A percentile compares a stretch with the other conserved stretches of the same genome.
Evolutionary conservation across 23 tunicate species (phyloP).

Genomic region (Oikopleura dioica): DNA sequence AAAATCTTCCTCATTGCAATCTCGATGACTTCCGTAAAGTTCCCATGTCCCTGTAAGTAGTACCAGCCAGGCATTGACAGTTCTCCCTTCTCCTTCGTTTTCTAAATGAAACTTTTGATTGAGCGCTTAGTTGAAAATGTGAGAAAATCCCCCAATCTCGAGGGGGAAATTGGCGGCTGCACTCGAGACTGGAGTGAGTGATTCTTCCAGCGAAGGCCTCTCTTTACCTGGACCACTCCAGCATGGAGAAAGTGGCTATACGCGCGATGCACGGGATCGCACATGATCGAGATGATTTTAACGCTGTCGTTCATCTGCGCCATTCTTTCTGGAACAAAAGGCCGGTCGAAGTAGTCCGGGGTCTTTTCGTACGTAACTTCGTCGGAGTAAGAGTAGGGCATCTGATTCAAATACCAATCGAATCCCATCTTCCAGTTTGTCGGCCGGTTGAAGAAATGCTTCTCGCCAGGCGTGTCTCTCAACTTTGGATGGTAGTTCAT

Average conservation of each 20-base stretch:
- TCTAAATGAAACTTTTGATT: neutral
- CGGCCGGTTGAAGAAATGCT: slow-evolving; percentile 2
- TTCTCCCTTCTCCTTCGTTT: neutral
- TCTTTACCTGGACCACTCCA: neutral
- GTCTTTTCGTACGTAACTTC: slow-evolving; percentile 9
- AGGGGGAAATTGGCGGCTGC: too few relatives aligned
- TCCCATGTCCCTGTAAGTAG: neutral
- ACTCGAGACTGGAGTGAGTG: too few relatives aligned
- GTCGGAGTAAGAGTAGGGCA: neutral
- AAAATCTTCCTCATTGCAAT: neutral
- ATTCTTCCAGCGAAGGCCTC: too few relatives aligned
- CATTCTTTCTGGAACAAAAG: slow-evolving; percentile 12
- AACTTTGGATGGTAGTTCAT: neutral
- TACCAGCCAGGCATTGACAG: slow-evolving; percentile 15
- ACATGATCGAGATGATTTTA: neutral
- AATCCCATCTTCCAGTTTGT: slow-evolving; percentile 2
- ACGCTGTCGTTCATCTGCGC: slow-evolving; percentile 11
- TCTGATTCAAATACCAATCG: neutral
- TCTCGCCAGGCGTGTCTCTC: slow-evolving; percentile 1
- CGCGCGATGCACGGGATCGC: slow-evolving; percentile 10
- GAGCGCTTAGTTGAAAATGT: too few relatives aligned
- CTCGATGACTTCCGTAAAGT: neutral
- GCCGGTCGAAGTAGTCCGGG: slow-evolving; percentile 5
- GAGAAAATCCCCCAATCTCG: too few relatives aligned
- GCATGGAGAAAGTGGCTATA: slow-evolving; percentile 9